A percentile compares a stretch with the other conserved stretches of the same genome.
Conservation (phyloP, 2,888 invertebrate genomes). For the Pomacea canaliculata region DNA sequence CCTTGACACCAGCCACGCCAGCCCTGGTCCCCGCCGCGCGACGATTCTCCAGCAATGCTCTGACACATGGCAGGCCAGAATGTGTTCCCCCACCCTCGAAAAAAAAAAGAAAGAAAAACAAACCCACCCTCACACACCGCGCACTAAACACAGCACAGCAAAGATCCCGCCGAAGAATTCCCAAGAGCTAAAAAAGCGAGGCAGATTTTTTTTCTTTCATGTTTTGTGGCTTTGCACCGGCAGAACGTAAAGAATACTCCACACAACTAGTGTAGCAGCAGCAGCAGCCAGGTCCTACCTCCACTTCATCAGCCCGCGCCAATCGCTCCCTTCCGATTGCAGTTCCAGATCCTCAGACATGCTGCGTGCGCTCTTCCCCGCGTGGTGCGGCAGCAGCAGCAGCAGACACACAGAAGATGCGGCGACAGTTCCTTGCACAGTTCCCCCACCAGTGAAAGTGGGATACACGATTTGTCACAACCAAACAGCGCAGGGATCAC, state of each 20-base stretch:
- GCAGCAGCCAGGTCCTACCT: neutral
- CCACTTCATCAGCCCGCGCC: neutral
- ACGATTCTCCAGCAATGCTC: neutral
- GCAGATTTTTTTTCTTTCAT: constrained; percentile 1
- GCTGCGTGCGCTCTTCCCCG: neutral
- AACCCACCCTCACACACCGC: neutral
- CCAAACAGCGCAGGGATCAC: too few species aligned
- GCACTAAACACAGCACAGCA: neutral
- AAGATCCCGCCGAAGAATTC: too few species aligned
- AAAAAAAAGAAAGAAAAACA: neutral
- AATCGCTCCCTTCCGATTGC: neutral
- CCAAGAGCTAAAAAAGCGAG: too few species aligned
- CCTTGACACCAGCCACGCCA: neutral
- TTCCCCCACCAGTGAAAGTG: too few species aligned
- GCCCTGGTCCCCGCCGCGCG: neutral
- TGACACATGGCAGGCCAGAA: neutral
- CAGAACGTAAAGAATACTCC: neutral
- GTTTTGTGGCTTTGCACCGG: constrained; percentile 14
- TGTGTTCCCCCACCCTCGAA: neutral
- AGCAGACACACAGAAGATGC: neutral
- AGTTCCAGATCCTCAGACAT: neutral
- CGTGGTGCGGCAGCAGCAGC: neutral
- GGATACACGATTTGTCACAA: too few species aligned
- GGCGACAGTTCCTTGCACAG: too few species aligned
- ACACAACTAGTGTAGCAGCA: too few species aligned